Conservation (phyloP, 2,888 invertebrate genomes). For the Trissonchulus sp. region DNA sequence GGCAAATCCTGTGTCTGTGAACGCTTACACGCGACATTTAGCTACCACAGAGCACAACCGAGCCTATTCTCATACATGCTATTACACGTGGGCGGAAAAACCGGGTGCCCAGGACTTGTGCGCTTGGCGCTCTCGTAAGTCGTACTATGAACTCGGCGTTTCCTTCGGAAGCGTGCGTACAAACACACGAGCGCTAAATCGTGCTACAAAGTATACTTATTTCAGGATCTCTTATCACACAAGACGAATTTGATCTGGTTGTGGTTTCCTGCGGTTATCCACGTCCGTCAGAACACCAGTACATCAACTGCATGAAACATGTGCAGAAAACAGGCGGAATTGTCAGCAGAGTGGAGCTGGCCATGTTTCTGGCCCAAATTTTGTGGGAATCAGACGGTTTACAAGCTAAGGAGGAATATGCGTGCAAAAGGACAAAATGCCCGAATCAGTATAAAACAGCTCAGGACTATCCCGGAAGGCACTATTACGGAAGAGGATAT, state of each 20-base stretch:
- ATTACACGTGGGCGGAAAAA: no score
- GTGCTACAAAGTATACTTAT: no score
- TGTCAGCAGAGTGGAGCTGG: conserved; percentile 34
- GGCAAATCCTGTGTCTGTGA: no score
- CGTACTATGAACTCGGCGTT: no score
- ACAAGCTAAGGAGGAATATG: conserved; percentile 24
- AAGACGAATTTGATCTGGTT: conserved; percentile 3
- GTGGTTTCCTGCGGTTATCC: conserved; percentile 17
- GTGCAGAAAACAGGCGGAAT: conserved; percentile 23
- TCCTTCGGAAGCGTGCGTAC: no score
- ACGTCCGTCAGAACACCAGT: neutral
- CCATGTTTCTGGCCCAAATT: conserved; percentile 38
- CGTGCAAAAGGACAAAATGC: conserved; percentile 22
- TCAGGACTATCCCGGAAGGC: conserved; percentile 20
- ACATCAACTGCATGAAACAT: neutral
- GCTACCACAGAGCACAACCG: no score
- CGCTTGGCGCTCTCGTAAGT: no score
- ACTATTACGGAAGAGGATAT: conserved; percentile 35
- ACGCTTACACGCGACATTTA: no score
- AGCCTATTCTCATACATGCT: no score
- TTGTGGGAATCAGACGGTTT: conserved; percentile 34
- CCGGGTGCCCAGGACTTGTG: no score
- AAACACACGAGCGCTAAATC: no score
- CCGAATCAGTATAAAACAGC: neutral
- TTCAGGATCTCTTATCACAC: conserved; percentile 8